Conservation (phyloP, 1,140 invertebrate species). For the Drosophila rhopaloa region DNA sequence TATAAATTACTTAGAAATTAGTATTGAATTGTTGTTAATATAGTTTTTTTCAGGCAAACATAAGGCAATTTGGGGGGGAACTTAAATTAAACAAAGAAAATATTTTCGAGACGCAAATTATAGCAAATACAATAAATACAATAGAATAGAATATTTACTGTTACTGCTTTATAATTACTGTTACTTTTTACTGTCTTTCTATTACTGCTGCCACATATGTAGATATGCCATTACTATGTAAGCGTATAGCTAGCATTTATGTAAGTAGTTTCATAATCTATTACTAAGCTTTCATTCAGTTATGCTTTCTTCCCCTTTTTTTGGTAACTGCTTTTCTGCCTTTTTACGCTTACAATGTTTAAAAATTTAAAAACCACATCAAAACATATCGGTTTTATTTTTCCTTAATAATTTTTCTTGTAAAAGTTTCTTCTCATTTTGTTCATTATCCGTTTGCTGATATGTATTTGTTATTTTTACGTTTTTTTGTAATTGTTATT, state of each 20-base stretch:
- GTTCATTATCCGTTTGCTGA: slow-evolving; percentile 70
- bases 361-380: slow-evolving; percentile 79
- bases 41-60: slow-evolving; percentile 50
- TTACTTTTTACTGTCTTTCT: slow-evolving; percentile 43
- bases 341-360: slow-evolving; percentile 69
- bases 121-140: slow-evolving; percentile 59
- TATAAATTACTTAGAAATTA: slow-evolving; percentile 73
- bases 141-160: slow-evolving; percentile 47
- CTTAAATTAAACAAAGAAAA: slow-evolving; percentile 28
- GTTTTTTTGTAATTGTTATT: slow-evolving; percentile 52
- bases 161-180: slow-evolving; percentile 21
- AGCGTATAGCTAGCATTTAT: slow-evolving; percentile 45
- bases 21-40: slow-evolving; percentile 43
- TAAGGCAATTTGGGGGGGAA: slow-evolving; percentile 53
- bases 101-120: slow-evolving; percentile 44
- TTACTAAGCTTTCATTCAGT: slow-evolving; percentile 47
- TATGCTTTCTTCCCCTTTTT: slow-evolving; percentile 34
- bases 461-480: slow-evolving; percentile 82
- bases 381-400: slow-evolving; percentile 73
- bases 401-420: slow-evolving; percentile 47
- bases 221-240: slow-evolving; percentile 57
- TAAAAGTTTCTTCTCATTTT: slow-evolving; percentile 57
- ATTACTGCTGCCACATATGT: slow-evolving; percentile 47
- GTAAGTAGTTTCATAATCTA: slow-evolving; percentile 51
- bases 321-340: slow-evolving; percentile 76